Percentiles rank a stretch among this genome's conserved stretches.
Conservation (phyloP, 2,113 vertebrate species). For the Natator depressus region DNA sequence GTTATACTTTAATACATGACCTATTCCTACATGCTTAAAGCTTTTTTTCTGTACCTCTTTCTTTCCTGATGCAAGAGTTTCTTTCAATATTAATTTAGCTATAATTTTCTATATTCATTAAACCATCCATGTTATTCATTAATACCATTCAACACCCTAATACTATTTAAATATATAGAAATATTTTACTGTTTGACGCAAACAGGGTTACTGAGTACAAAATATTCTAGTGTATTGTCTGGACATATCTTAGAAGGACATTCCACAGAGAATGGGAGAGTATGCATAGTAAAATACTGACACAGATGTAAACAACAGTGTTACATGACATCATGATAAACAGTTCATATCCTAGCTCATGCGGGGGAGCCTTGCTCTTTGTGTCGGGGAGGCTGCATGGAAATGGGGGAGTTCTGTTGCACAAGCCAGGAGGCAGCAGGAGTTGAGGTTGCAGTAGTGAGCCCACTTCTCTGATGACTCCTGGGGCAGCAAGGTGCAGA, state of each 20-base stretch:
- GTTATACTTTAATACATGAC: neutral
- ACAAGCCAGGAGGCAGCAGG: constrained; percentile 16
- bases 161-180: constrained; percentile 1
- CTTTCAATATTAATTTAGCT: neutral
- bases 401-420: constrained; percentile 35
- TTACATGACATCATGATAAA: constrained; percentile 59
- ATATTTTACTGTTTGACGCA: neutral
- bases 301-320: constrained; percentile 62
- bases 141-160: neutral
- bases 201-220: constrained; percentile 36
- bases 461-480: constrained; percentile 25
- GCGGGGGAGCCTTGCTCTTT: constrained; percentile 50
- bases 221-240: constrained; percentile 25
- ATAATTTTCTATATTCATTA: neutral
- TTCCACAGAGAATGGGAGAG: neutral
- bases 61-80: neutral
- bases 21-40: neutral
- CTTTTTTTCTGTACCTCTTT: neutral
- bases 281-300: neutral
- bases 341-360: constrained; percentile 41
- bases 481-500: constrained; percentile 11
- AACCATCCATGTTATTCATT: constrained; percentile 15
- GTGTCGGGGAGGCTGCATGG: neutral
- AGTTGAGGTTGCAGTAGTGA: constrained; percentile 14
- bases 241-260: constrained; percentile 28